These are phyloP conservation scores for Seriola dumerili DNA, from an alignment of 2,113 vertebrate species.

Conservation along the genomic window DNA sequence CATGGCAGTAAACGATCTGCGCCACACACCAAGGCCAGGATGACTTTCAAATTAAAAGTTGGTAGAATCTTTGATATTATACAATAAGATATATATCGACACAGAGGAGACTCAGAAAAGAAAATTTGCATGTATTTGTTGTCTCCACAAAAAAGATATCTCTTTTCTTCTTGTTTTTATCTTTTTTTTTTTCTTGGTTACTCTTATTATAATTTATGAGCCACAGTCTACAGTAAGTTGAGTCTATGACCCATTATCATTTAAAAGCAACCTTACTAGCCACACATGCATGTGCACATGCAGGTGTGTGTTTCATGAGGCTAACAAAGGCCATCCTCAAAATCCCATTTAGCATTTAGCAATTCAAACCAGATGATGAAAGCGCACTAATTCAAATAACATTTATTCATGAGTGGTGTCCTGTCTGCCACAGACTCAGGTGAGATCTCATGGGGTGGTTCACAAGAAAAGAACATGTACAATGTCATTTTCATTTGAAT, in stretches of 20 bases:
- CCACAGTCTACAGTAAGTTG: constrained; percentile 9
- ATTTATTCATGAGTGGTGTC: constrained; percentile 70
- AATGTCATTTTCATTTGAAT: constrained; percentile 57
- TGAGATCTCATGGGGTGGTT: constrained; percentile 16
- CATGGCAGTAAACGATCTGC: not conserved
- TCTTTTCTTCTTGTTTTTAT: not conserved
- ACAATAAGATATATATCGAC: not conserved
- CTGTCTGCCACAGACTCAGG: constrained; percentile 44
- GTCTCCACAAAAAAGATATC: not conserved
- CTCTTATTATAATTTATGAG: constrained; percentile 55
- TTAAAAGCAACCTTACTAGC: constrained; percentile 51
- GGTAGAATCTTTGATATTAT: not conserved
- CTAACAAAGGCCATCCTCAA: constrained; percentile 59
- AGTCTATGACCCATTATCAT: constrained; percentile 57
- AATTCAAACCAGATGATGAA: constrained; percentile 74
- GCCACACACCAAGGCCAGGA: not conserved
- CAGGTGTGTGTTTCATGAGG: constrained; percentile 57
- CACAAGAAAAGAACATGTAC: constrained; percentile 9
- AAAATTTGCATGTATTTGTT: not conserved
- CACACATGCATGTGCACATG: constrained; percentile 3
- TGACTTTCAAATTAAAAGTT: not conserved
- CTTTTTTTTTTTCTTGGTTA: not conserved
- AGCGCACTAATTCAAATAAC: constrained; percentile 69
- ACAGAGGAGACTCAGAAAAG: not conserved
- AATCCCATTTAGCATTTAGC: constrained; percentile 58